phyloP scores from a whole-genome alignment of 2,888 invertebrate species.

The Caradrina kadenii region DNA sequence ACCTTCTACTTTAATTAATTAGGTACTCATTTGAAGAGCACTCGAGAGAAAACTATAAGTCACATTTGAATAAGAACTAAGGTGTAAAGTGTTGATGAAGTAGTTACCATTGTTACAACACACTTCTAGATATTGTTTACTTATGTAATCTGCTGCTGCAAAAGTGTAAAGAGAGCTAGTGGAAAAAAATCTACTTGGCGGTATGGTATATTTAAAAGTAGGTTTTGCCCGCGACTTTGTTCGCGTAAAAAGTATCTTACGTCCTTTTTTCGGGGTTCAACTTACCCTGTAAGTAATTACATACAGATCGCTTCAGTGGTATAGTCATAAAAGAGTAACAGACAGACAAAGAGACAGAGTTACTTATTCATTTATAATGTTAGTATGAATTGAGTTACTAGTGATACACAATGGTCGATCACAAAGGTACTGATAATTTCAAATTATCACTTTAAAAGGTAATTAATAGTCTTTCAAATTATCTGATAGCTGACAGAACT shows the following conservation, averaged over 20 bases:
- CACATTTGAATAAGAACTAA: background rate
- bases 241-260: no score
- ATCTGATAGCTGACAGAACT: conserved; percentile 11
- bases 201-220: no score
- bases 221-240: no score
- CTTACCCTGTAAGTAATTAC: no score
- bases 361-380: no score
- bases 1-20: background rate
- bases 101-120: background rate
- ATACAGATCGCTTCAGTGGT: no score
- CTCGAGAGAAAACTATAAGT: background rate
- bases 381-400: background rate
- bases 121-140: background rate
- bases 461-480: conserved; percentile 19
- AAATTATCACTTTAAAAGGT: conserved; percentile 10
- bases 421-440: background rate
- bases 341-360: no score
- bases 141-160: background rate
- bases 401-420: background rate
- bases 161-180: background rate
- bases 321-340: no score
- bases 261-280: no score
- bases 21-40: background rate
- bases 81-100: background rate
- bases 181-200: background rate